Percentiles rank a stretch among this genome's conserved stretches.
These are phyloP conservation scores for Sebastes jordani DNA, from an alignment of 2,797 vertebrate genomes.

Conservation along the genomic window DNA sequence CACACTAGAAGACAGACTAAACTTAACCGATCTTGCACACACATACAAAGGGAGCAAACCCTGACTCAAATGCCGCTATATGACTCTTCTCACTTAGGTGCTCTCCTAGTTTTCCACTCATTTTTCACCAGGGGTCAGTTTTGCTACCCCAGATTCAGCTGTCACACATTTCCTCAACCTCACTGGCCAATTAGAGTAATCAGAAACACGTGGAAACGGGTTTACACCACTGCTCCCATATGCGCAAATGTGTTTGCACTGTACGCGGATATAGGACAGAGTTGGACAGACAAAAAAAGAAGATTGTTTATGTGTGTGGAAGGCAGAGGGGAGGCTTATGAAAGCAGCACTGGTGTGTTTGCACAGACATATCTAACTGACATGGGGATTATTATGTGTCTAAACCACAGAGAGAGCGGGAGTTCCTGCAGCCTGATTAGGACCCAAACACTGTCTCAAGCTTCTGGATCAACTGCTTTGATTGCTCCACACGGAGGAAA, in stretches of 20 bases:
- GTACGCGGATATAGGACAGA: slow-evolving; percentile 13
- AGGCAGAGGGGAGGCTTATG: neutral
- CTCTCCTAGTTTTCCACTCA: slow-evolving; percentile 64
- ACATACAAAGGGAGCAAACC: slow-evolving; percentile 18
- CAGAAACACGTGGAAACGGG: slow-evolving; percentile 72
- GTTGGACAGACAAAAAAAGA: slow-evolving; percentile 18
- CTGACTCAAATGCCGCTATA: slow-evolving; percentile 8
- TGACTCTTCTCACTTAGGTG: slow-evolving; percentile 34
- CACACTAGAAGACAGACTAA: slow-evolving; percentile 61
- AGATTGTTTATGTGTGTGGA: slow-evolving; percentile 22
- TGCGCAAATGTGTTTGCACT: slow-evolving; percentile 18
- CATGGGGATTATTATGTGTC: slow-evolving; percentile 65
- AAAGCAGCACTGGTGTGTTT: slow-evolving; percentile 52
- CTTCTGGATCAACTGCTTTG: slow-evolving; percentile 36
- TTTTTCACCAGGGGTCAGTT: slow-evolving; percentile 73
- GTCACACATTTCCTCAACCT: slow-evolving; percentile 74
- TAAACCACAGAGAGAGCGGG: slow-evolving; percentile 47
- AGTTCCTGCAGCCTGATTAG: slow-evolving; percentile 65
- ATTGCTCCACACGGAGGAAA: slow-evolving; percentile 34
- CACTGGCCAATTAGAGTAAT: slow-evolving; percentile 74
- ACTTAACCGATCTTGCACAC: slow-evolving; percentile 32
- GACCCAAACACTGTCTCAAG: slow-evolving; percentile 48
- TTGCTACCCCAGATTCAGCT: slow-evolving; percentile 66
- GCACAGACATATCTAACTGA: slow-evolving; percentile 57
- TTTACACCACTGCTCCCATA: slow-evolving; percentile 37